Evolutionary conservation across 1,140 invertebrate genomes (phyloP).

Genomic region (Drosophila quadrilineata): DNA sequence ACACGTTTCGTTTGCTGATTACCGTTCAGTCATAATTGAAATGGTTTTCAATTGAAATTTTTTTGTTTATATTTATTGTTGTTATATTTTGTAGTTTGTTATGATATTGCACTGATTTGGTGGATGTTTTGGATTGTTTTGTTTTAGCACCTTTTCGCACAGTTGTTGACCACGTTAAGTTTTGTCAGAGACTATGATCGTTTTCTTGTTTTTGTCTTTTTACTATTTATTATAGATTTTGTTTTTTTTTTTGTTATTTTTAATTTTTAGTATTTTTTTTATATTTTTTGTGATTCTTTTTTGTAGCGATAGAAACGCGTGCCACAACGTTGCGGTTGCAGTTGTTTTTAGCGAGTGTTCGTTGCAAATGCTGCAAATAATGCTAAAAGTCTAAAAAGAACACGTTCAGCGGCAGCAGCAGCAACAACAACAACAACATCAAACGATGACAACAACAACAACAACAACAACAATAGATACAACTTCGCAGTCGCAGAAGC

Average conservation of each 20-base stretch:
- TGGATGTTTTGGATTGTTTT: conserved; percentile 3
- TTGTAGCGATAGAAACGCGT: conserved; percentile 76
- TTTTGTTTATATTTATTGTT: background rate
- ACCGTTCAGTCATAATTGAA: conserved; percentile 2
- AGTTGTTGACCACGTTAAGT: background rate
- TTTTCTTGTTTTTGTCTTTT: conserved; percentile 13
- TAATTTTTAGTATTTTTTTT: too few relatives aligned
- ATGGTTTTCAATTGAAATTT: conserved; percentile 25
- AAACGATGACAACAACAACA: conserved; percentile 37
- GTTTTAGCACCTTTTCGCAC: too few relatives aligned
- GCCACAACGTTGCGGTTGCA: conserved; percentile 81
- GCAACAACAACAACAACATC: conserved; percentile 35
- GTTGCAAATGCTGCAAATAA: conserved; percentile 81
- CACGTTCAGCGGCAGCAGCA: conserved; percentile 69
- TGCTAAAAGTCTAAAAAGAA: conserved; percentile 81
- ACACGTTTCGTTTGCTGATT: conserved; percentile 28
- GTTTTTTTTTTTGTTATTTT: conserved; percentile 8
- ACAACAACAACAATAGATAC: conserved; percentile 23
- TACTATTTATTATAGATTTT: too few relatives aligned
- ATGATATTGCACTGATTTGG: conserved; percentile 30
- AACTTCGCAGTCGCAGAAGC: conserved; percentile 9
- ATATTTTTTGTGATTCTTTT: conserved; percentile 36
- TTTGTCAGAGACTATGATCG: conserved; percentile 14
- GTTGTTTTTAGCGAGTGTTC: conserved; percentile 81
- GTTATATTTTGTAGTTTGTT: background rate